Base-by-base conservation (phyloP, 2,797 vertebrate genomes). In the Taeniopygia guttata region DNA sequence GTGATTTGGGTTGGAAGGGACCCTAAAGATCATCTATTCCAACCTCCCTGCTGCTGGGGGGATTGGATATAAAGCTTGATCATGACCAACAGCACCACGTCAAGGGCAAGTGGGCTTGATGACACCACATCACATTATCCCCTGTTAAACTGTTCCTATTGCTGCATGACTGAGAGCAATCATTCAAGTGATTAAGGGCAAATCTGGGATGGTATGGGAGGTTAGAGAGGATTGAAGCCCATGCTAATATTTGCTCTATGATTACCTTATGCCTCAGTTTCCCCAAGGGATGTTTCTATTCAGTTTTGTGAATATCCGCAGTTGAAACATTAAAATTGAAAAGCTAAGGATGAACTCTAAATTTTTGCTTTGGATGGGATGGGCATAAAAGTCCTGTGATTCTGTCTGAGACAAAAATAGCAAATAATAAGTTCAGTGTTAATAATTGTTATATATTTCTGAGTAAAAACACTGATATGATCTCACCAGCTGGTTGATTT, bases 401-500 rank as follows among this genome's bases (percentile, higher is more conserved):
- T 22, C 10, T 60, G 5, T 64, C 15, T 76, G 54, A 85, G 58
- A 32, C 7, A 77, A 66, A 75, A 63, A 70, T 73, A 40, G 2
- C 26, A 68, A 84, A 81, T 56, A 92, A 36, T n/a, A 87, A 12
- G 12, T 96, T 97, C 96, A 84, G 93, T 94, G 93, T 96, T 97
- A 97, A 97, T 96, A 97, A 97, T 87, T 90, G 79, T 90, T 97
- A 93, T 96, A 85, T 23, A 89, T 96, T 97, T 94, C 90, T 92
- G 74, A 78, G 68, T 86, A 77, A 96, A 97, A 94, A 51, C 59
- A 82, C 94, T 96, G 93, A 91, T 92, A 63, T 91, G 59, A 78
- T 96, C 88, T 93, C 92, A 97, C 96, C 97, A 98, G 97, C 97
- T 98, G 97, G 96, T 97, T 97, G 95, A 97, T 97, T 97, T 97